Base-by-base conservation (phyloP, 2,797 vertebrate genomes). In the Cirrhinus molitorella region DNA sequence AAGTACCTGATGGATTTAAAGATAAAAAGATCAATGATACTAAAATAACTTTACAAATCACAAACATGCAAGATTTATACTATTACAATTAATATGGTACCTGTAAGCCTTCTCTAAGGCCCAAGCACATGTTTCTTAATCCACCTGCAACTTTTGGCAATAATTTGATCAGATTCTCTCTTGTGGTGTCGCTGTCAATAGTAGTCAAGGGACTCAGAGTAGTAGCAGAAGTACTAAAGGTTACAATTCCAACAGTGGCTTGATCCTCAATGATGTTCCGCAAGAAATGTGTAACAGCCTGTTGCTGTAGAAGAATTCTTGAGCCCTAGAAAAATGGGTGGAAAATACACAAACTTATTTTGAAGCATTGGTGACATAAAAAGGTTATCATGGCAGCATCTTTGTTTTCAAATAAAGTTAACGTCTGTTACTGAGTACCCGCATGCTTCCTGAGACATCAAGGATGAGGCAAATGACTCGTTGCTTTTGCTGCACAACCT, bases 391-490 rank as follows among this genome's bases (percentile, higher is more conserved):
- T 28, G 19, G 19, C 2, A 28, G 23, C 12, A 61, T 61, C 23
- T 28, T 61, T 61, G 57, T 25, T 28, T 25, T 25, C 13, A 61
- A 5, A 25, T 34, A 4, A 57, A 57, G n/a, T 23, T 34, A 34
- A 34, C 55, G 11, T n/a, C 6, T 74, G 19, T 34, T 31, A 21
- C 8, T 10, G 37, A 77, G 47, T 85, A 0, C 70, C 4, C 2
- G 1, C 93, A 94, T 94, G 84, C 90, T 94, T 57, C 87, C 90
- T 40, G 94, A 95, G n/a, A 94, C 87, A 87, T 95, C 93, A 40
- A 95, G 88, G 47, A 94, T 90, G 71, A 95, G 89, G 81, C 93
- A 94, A 59, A 94, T 79, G 14, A 93, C 88, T 75, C 87, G 91
- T 66, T 85, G 21, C 1, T 83, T 85, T 49, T 84, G 76, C 71